Conservation (phyloP, 1,140 invertebrate genomes). For the Pseudomyrmex concolor region DNA sequence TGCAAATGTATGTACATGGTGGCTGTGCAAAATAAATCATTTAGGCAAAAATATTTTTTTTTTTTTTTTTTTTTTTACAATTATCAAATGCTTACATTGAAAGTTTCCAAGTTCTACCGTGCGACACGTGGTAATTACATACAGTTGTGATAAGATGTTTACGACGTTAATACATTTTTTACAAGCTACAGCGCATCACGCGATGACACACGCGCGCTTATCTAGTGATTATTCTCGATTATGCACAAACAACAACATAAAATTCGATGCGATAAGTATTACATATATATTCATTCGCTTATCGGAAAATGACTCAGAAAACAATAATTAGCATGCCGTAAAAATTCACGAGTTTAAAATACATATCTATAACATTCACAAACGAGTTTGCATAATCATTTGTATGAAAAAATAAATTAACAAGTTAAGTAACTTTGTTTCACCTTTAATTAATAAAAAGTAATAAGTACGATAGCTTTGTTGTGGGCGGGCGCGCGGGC, state of each 20-base stretch:
- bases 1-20: no score
- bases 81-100: conserved; percentile 15
- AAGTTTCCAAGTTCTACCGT: conserved; percentile 35
- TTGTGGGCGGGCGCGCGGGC: no score
- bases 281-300: no score
- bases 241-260: background rate
- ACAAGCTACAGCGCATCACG: background rate
- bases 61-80: conserved; percentile 8
- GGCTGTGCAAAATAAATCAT: conserved; percentile 1
- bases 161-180: background rate
- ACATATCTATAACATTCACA: no score
- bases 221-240: background rate
- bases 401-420: no score
- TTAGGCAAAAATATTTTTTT: conserved; percentile 26
- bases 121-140: conserved; percentile 19
- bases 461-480: background rate
- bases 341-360: no score
- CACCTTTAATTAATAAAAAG: no score
- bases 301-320: no score
- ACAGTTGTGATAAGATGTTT: conserved; percentile 29
- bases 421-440: no score
- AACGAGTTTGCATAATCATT: no score
- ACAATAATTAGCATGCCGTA: no score
- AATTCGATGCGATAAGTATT: conserved; percentile 6
- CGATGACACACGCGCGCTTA: background rate